These are phyloP conservation scores for Asarcornis scutulata DNA, from an alignment of 2,113 vertebrate species.

Conservation along the genomic window DNA sequence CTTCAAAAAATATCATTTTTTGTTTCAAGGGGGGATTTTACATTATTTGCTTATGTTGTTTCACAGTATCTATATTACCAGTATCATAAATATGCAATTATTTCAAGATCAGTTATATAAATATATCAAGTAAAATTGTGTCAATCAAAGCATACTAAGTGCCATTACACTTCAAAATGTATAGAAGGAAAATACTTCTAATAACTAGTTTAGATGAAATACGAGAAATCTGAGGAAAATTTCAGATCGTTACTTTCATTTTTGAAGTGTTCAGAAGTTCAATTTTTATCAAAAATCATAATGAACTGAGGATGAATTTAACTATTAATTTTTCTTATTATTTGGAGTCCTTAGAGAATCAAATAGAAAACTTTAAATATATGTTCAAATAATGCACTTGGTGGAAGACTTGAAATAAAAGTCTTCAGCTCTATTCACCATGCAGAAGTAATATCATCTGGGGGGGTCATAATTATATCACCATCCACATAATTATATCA, in stretches of 20 bases:
- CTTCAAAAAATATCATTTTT: neutral
- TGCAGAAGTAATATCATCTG: neutral
- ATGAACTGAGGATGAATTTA: neutral
- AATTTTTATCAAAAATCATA: neutral
- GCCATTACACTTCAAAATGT: neutral
- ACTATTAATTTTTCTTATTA: neutral
- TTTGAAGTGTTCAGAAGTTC: neutral
- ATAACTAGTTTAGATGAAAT: neutral
- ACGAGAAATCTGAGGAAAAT: neutral
- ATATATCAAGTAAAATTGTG: neutral
- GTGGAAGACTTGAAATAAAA: neutral
- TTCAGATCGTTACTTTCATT: neutral
- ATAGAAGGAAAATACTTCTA: neutral
- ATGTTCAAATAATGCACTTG: neutral
- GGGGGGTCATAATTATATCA: no score
- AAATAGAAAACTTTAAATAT: neutral
- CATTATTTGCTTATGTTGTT: neutral
- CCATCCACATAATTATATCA: neutral
- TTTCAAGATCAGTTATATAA: neutral
- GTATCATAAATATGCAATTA: neutral
- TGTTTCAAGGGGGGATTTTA: neutral
- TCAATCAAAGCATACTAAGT: neutral
- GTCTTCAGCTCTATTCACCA: neutral
- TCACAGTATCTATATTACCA: neutral
- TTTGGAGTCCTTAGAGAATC: neutral